phyloP scores from a whole-genome alignment of 2,888 invertebrate genomes.

The Mactromeris polynyma region DNA sequence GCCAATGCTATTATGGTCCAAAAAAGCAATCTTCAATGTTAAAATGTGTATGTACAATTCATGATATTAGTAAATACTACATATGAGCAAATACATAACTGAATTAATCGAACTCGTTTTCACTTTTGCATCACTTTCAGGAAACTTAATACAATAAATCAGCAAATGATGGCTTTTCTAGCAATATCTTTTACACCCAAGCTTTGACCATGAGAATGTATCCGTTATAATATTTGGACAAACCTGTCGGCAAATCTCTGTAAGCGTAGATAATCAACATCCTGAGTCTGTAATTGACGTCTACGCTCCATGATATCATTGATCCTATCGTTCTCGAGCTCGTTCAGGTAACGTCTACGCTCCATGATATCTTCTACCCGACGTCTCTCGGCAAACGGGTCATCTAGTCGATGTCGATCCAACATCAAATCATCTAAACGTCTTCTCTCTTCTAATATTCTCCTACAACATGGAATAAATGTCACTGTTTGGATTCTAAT shows the following conservation, averaged over 20 bases:
- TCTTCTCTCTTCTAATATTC: constrained; percentile 50
- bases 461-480: constrained; percentile 29
- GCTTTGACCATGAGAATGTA: no score
- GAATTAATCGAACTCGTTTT: no score
- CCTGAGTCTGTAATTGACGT: constrained; percentile 27
- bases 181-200: no score
- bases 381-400: constrained; percentile 49
- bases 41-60: no score
- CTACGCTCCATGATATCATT: constrained; percentile 53
- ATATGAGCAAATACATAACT: no score
- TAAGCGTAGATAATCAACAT: constrained; percentile 52
- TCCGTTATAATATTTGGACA: neutral
- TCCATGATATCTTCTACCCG: constrained; percentile 59
- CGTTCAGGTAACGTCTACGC: constrained; percentile 50
- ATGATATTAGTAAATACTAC: no score
- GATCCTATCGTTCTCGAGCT: constrained; percentile 43
- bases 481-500: neutral
- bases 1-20: no score
- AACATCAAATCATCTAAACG: constrained; percentile 50
- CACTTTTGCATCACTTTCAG: no score
- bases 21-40: no score
- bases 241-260: constrained; percentile 57
- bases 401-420: constrained; percentile 46
- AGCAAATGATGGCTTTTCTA: no score
- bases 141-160: no score